These are phyloP conservation scores for Bombus turneri DNA, from an alignment of 1,140 invertebrate species.

Conservation along the genomic window DNA sequence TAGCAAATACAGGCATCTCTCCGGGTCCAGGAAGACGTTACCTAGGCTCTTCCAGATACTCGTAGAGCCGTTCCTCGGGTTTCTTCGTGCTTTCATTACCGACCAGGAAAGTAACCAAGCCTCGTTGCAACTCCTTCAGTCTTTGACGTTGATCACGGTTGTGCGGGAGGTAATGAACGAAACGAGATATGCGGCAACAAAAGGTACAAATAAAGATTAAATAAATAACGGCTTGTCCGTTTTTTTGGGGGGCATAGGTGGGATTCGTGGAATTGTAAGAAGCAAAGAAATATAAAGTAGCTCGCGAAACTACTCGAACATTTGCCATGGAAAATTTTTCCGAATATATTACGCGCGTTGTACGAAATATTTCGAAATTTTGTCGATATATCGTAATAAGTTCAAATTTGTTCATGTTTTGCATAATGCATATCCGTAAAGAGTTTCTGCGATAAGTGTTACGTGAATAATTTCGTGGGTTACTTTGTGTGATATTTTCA, in stretches of 20 bases:
- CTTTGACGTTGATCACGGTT: conserved; percentile 60
- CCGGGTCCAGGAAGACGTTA: conserved; percentile 61
- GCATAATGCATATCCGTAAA: neutral
- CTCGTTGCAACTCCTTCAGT: conserved; percentile 73
- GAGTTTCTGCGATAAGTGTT: neutral
- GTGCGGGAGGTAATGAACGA: conserved; percentile 52
- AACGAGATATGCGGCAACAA: conserved; percentile 55
- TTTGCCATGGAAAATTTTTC: neutral
- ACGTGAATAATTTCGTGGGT: neutral
- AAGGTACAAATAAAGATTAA: conserved; percentile 53
- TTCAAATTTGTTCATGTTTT: too few relatives aligned
- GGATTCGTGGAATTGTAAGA: too few relatives aligned
- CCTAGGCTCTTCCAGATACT: conserved; percentile 72
- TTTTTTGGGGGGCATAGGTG: neutral
- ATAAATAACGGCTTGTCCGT: neutral
- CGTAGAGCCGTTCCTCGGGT: conserved; percentile 69
- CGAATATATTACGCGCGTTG: neutral
- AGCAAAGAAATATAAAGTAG: neutral
- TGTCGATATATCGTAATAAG: too few relatives aligned
- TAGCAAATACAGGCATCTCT: conserved; percentile 32
- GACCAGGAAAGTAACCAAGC: conserved; percentile 72
- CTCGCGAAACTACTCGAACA: neutral
- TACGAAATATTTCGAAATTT: too few relatives aligned
- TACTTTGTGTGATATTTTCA: neutral
- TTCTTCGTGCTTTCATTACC: conserved; percentile 72